Evolutionary conservation across 2,888 invertebrate species (phyloP), one percentile per base, ranked within the genome.

Genomic region (Muschampia plurimacula): DNA sequence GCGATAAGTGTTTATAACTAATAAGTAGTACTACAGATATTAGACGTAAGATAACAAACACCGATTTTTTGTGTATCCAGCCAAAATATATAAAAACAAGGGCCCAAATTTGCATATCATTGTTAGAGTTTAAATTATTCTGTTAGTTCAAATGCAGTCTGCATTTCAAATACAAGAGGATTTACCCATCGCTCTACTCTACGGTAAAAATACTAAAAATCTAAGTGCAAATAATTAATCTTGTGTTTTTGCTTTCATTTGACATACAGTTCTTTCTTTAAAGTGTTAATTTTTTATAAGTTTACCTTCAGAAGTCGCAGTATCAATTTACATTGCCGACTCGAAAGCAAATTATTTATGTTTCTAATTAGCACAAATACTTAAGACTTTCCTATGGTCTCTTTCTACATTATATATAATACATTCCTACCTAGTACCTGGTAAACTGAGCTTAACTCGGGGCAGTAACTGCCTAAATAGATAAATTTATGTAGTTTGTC

Each of bases 141-240:
- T 59, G 66, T 44, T 49, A 57, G 59, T 66, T 71, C 71, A 71
- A 66, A 71, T 71, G 66, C 59, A 71, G 66, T 28, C 49, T 65
- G 49, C 39, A 57, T 49, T 59, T 66, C 36, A 66, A 71, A 57
- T 49, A 71, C 49, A 52, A 59, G 22, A 41, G 49, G 13, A 65
- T 49, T 66, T 66, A 59, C 66, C 49, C 13, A 59, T 64, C 41
- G 22, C 13, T 13, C 32, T 13, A 7, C 59, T 36, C 46, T 39
- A 28, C 59, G 39, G 41, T 39, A 66, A 62, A 62, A 36, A 71
- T 65, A 39, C 32, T 39, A 66, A 62, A 60, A 49, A 71, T 70
- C 70, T 70, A 65, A 59, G 32, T 62, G 69, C 44, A 62, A 36
- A 36, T 36, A 36, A 70, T 65, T 57, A 65, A 65, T 36, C 70